Base-by-base conservation (phyloP, 2,113 vertebrate species). In the Corvus hawaiiensis region DNA sequence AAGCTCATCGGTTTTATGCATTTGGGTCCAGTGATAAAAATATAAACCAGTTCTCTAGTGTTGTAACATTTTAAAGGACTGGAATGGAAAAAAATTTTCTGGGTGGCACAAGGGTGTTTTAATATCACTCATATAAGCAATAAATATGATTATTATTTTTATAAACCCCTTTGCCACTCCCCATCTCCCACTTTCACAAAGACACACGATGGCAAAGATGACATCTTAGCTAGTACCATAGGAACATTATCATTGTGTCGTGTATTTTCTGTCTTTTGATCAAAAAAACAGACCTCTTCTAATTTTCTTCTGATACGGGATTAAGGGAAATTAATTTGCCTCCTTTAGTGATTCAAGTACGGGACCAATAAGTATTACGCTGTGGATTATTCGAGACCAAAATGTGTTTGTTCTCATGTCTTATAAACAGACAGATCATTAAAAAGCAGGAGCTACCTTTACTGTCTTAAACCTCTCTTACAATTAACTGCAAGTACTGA, bases 211-310 rank as follows among this genome's bases (percentile, higher is more conserved):
- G 17, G 41, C 17, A 94, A 86, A 75, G 16, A 59, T n/a, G 13
- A 5, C 3, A 24, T 54, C n/a, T 66, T 83, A 86, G 22, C 32
- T 81, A 49, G 19, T 58, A 20, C 18, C 6, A 10, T 49, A 16
- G 20, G 17, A 67, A 43, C 13, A 19, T 49, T 48, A 27, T 39
- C 30, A 24, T 15, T 3, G 0, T 84, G 24, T 44, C 0, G 0
- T 82, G 15, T 19, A 16, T 39, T 93, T 88, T 84, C 24, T 52
- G 16, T 22, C 39, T 44, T 88, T 81, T 90, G 28, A 35, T 73
- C 1, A 91, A 74, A 72, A 56, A 68, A 21, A 1, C 7, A 48
- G 61, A 15, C 10, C 15, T 62, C 10, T 69, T 5, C 30, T 85
- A 18, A 44, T 56, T 94, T 82, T 72, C 5, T 90, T 85, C 20